These are phyloP conservation scores for Drosophila bocqueti DNA, from an alignment of 1,140 invertebrate genomes.

Conservation along the genomic window DNA sequence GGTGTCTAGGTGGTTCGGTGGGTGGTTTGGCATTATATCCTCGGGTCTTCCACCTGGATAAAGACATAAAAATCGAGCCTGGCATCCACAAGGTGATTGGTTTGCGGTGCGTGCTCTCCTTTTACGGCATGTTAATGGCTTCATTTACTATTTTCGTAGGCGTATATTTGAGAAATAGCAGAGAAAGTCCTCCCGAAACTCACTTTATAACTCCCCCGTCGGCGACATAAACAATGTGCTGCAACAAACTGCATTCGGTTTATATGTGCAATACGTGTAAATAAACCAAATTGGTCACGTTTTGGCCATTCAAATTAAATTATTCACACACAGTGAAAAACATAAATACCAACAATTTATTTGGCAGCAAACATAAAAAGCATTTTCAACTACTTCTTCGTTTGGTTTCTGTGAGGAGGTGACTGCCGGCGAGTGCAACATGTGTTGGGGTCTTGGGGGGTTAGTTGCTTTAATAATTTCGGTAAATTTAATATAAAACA, in stretches of 20 bases:
- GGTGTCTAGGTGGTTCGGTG: constrained; percentile 10
- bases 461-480: constrained; percentile 50
- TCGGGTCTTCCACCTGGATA: constrained; percentile 42
- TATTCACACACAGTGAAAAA: constrained; percentile 65
- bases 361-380: constrained; percentile 61
- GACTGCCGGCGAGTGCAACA: constrained; percentile 21
- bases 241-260: constrained; percentile 61
- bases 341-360: constrained; percentile 79
- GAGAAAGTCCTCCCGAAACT: constrained; percentile 32
- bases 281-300: constrained; percentile 85
- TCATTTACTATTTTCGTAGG: constrained; percentile 53
- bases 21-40: constrained; percentile 10
- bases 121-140: constrained; percentile 67
- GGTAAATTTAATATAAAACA: constrained; percentile 78
- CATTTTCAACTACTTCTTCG: constrained; percentile 50
- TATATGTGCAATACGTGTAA: constrained; percentile 82
- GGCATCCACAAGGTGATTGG: constrained; percentile 50
- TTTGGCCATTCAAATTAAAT: constrained; percentile 78
- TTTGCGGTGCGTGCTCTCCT: constrained; percentile 60
- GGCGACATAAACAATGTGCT: constrained; percentile 20
- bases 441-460: constrained; percentile 38
- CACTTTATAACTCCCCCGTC: background rate
- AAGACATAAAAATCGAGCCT: constrained; percentile 72
- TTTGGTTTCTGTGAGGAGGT: background rate
- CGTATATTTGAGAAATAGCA: constrained; percentile 34